A percentile compares a stretch with the other conserved stretches of the same genome.
Evolutionary conservation across 1,140 invertebrate species (phyloP).

Genomic region (Saccostrea cuccullata): DNA sequence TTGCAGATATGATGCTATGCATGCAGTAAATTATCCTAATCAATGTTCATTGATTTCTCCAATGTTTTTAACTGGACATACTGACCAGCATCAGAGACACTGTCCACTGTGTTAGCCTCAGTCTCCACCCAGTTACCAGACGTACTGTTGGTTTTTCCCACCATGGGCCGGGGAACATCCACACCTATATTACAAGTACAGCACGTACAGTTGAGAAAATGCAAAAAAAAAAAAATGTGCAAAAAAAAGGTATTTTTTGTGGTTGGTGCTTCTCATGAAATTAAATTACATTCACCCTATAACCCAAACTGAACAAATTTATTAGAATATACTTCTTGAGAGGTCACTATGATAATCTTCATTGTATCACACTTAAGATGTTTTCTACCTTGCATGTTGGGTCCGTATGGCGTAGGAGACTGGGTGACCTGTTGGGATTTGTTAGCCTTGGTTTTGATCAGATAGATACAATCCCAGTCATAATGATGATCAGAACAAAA

Average conservation of each 20-base stretch:
- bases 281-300: too few relatives aligned
- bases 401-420: constrained; percentile 22
- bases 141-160: background rate
- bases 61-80: background rate
- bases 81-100: background rate
- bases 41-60: too few relatives aligned
- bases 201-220: too few relatives aligned
- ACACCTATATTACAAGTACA: background rate
- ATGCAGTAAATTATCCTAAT: too few relatives aligned
- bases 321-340: background rate
- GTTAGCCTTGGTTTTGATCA: constrained; percentile 34
- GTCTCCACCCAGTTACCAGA: background rate
- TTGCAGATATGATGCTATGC: too few relatives aligned
- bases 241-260: too few relatives aligned
- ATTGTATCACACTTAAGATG: background rate
- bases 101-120: background rate
- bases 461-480: constrained; percentile 20
- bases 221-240: too few relatives aligned
- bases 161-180: background rate
- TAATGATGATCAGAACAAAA: constrained; percentile 18
- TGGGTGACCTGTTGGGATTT: constrained; percentile 24
- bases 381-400: constrained; percentile 38
- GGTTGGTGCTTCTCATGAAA: too few relatives aligned
- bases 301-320: too few relatives aligned
- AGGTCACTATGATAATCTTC: background rate